Base-by-base conservation (phyloP, 2,888 invertebrate species). In the Parnassius mnemosyne region DNA sequence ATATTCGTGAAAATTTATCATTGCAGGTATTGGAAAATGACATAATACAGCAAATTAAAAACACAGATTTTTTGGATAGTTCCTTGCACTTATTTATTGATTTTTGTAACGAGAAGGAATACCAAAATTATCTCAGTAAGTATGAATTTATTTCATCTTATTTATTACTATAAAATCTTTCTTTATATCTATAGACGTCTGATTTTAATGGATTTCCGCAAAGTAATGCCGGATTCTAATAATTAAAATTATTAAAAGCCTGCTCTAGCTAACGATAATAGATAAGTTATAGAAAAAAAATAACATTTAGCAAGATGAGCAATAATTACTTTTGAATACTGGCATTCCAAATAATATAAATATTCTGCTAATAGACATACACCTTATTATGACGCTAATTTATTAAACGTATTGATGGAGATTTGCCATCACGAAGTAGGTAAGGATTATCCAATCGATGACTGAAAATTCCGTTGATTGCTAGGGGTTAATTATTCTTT, bases 11-110 rank as follows among this genome's bases (percentile, higher is more conserved):
- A 34, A 34, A 5, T 34, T 7, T 52, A 52, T 53, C 60, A 60
- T 83, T 85, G 43, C 82, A 91, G 90, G 72, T 84, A 10, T 66
- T 85, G 65, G 87, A 89, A 70, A 65, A 67, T 46, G 87, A 89
- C 44, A 69, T 89, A 3, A 68, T 88, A 53, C 74, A 79, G 65
- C 81, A 86, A 12, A 66, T 89, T 9, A 73, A 77, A 46, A 80
- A 80, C 60, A 69, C 80, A 50, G 77, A 82, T 64, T 87, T 88
- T 66, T 58, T 85, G 49, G 86, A 87, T 57, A 80, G 76, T 58
- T 84, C 84, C 70, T 70, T 89, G 57, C 82, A 87, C 56, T 79
- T 87, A 60, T 76, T 90, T 3, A 77, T 87, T n/a, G 81, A 83
- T 46, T 90, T 87, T 70, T 85, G 81, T 66, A 83, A 83, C 61